Percentiles rank a stretch among this genome's conserved stretches.
Evolutionary conservation across 2,888 invertebrate genomes (phyloP).

Genomic region (Chalcosyrphus nemorum): DNA sequence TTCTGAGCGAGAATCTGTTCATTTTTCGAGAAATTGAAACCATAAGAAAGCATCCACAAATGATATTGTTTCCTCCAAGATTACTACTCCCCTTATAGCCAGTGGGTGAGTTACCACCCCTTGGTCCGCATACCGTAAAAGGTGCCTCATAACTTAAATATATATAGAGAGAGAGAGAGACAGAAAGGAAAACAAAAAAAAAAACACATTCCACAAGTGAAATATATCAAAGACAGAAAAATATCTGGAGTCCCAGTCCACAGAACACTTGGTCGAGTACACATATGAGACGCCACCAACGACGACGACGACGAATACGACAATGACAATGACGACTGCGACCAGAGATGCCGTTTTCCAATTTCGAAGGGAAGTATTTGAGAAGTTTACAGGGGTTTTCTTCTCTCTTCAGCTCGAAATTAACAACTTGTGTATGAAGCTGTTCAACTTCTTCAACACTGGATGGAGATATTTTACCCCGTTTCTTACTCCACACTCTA

Average conservation of each 20-base stretch:
- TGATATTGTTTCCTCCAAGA: conserved; percentile 49
- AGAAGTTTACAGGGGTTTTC: too few relatives aligned
- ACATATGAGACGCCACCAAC: conserved; percentile 2
- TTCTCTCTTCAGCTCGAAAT: too few relatives aligned
- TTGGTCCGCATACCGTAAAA: neutral
- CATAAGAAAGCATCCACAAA: conserved; percentile 56
- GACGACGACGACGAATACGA: too few relatives aligned
- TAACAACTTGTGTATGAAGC: too few relatives aligned
- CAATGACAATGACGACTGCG: too few relatives aligned
- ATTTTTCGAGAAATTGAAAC: conserved; percentile 61
- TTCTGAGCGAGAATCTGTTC: conserved; percentile 51
- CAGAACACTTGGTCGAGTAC: conserved; percentile 31
- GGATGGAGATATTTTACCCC: too few relatives aligned
- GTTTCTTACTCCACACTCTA: too few relatives aligned
- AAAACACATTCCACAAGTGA: conserved; percentile 52
- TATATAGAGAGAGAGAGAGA: too few relatives aligned
- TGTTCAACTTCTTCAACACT: too few relatives aligned
- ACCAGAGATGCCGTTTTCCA: too few relatives aligned
- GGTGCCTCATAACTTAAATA: conserved; percentile 43
- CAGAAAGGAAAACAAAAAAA: neutral
- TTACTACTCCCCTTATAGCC: conserved; percentile 18
- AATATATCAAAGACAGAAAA: conserved; percentile 24
- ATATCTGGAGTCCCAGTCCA: conserved; percentile 21
- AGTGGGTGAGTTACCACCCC: conserved; percentile 14
- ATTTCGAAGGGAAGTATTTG: too few relatives aligned